These are phyloP conservation scores for Porites evermanni DNA, from an alignment of 92 coral and sea anemone genomes.

Conservation along the genomic window DNA sequence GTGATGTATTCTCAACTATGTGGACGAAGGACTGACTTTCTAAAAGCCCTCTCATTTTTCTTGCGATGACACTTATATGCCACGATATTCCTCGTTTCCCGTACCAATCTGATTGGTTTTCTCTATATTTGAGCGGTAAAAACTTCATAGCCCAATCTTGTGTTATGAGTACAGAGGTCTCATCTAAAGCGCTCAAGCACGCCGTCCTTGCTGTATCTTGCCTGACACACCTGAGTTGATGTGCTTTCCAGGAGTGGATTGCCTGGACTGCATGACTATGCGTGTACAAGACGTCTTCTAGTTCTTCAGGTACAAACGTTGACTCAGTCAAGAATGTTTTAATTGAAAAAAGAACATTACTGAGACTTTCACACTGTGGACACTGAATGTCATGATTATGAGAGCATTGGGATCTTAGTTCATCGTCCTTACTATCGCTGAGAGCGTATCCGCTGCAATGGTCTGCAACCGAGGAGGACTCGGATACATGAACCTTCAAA, in stretches of 20 bases:
- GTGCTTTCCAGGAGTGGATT: conserved; percentile 51
- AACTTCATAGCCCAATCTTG: conserved; percentile 36
- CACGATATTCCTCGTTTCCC: conserved; percentile 23
- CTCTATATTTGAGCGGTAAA: conserved; percentile 22
- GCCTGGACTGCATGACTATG: conserved; percentile 40
- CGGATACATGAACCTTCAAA: conserved; percentile 29
- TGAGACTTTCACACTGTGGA: conserved; percentile 42
- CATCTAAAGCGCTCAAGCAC: conserved; percentile 22
- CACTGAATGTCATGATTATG: conserved; percentile 18
- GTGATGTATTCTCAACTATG: conserved; percentile 21
- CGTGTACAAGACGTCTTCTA: conserved; percentile 30
- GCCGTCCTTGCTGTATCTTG: conserved; percentile 28
- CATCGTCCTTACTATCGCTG: conserved; percentile 20
- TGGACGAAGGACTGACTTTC: conserved; percentile 20
- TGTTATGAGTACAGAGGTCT: conserved; percentile 14
- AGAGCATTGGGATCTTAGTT: conserved; percentile 26
- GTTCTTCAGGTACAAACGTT: conserved; percentile 33
- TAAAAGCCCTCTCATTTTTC: conserved; percentile 2
- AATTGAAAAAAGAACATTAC: conserved; percentile 21
- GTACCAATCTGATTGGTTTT: conserved; percentile 24
- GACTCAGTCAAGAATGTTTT: conserved; percentile 18
- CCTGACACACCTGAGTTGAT: conserved; percentile 40
- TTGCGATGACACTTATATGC: conserved; percentile 13
- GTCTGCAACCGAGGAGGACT: conserved; percentile 32
- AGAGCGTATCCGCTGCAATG: conserved; percentile 38